Evolutionary conservation across 2,888 invertebrate genomes (phyloP).

Genomic region (Leucophenga maculata): DNA sequence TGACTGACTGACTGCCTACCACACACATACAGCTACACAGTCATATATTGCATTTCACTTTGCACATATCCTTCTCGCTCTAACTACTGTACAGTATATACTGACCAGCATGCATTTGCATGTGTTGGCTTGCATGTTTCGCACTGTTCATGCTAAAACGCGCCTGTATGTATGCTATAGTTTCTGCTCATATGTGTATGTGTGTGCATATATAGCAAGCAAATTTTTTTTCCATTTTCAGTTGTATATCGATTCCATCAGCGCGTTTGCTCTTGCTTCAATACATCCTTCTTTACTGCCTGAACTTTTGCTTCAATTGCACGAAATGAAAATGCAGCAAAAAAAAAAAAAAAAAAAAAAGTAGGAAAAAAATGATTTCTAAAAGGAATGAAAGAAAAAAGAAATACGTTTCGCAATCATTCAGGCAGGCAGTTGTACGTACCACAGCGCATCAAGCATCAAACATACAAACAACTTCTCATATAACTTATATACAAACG

Average conservation of each 20-base stretch:
- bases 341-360: background rate
- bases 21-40: conserved; percentile 16
- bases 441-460: no score
- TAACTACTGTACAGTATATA: no score
- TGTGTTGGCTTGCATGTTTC: conserved; percentile 12
- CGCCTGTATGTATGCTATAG: conserved; percentile 6
- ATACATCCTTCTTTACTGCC: background rate
- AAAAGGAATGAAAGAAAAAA: conserved; percentile 7
- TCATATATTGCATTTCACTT: background rate
- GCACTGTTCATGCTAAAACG: background rate
- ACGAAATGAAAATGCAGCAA: background rate
- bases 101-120: conserved; percentile 8
- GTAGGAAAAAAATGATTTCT: background rate
- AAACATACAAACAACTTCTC: no score
- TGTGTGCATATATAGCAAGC: background rate
- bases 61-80: background rate
- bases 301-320: no score
- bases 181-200: background rate
- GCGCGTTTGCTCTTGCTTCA: background rate
- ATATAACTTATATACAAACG: no score
- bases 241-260: conserved; percentile 11
- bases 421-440: background rate
- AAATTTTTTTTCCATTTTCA: background rate
- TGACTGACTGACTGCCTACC: background rate
- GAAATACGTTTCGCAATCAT: background rate